phyloP scores from a whole-genome alignment of 2,888 invertebrate species.

The Lithophane socia region DNA sequence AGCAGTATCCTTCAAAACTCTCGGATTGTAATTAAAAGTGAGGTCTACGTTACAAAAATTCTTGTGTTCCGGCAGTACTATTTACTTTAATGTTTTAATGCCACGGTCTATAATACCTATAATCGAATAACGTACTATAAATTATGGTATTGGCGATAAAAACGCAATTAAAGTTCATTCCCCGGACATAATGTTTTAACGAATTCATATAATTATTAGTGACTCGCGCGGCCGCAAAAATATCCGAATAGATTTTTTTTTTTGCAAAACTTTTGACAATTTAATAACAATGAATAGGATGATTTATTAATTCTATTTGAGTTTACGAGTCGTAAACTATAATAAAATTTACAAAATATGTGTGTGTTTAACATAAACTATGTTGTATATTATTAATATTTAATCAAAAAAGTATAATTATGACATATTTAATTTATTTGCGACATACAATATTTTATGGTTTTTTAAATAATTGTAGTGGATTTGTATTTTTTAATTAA shows the following conservation, averaged over 20 bases:
- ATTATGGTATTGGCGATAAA: not conserved
- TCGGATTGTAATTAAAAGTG: no score
- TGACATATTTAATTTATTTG: not conserved
- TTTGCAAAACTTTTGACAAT: not conserved
- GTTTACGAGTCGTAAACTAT: not conserved
- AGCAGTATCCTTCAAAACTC: no score
- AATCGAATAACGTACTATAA: not conserved
- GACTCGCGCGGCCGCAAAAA: not conserved
- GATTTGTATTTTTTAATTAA: not conserved
- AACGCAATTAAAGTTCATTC: not conserved
- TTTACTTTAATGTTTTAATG: not conserved
- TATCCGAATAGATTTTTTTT: not conserved
- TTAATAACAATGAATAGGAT: not conserved
- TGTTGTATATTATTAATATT: not conserved
- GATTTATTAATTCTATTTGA: not conserved
- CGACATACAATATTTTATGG: not conserved
- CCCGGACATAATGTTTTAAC: not conserved
- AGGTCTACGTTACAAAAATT: slow-evolving; percentile 3
- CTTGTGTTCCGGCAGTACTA: no score
- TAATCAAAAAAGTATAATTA: not conserved
- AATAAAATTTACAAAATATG: no score
- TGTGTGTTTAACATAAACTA: no score
- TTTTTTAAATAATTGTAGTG: not conserved
- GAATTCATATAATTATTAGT: not conserved
- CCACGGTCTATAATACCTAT: not conserved